Percentiles rank a stretch among this genome's conserved stretches.
phyloP scores from a whole-genome alignment of 2,888 invertebrate species.

The Cryptosula pallasiana region DNA sequence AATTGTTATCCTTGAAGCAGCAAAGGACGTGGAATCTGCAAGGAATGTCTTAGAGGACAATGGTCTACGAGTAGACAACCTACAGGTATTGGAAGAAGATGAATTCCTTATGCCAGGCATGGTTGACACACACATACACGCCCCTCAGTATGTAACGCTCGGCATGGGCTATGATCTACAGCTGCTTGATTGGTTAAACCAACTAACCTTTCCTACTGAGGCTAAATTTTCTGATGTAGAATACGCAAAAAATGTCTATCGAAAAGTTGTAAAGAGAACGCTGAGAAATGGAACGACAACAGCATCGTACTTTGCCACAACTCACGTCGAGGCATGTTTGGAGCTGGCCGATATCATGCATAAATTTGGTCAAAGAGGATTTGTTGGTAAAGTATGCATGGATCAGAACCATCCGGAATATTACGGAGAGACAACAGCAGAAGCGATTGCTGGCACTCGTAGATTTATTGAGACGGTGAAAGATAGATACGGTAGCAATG shows the following conservation, averaged over 20 bases:
- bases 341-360: constrained; percentile 65
- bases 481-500: constrained; percentile 56
- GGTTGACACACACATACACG: constrained; percentile 84
- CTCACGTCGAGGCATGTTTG: constrained; percentile 67
- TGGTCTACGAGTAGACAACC: background rate
- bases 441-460: constrained; percentile 34
- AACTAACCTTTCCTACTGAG: constrained; percentile 81
- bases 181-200: constrained; percentile 76
- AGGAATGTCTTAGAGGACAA: background rate
- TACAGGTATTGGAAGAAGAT: constrained; percentile 31
- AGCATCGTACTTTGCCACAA: constrained; percentile 79
- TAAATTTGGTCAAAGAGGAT: constrained; percentile 68
- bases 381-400: constrained; percentile 84
- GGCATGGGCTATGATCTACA: constrained; percentile 76
- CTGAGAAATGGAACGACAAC: constrained; percentile 78
- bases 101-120: constrained; percentile 78
- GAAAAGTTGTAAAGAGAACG: constrained; percentile 69
- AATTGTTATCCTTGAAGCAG: background rate
- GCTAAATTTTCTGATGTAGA: constrained; percentile 64
- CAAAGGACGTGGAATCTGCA: background rate
- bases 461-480: constrained; percentile 29
- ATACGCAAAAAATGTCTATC: constrained; percentile 68
- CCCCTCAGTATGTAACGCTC: constrained; percentile 79
- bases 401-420: constrained; percentile 55
- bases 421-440: constrained; percentile 60